Percentiles rank a stretch among this genome's conserved stretches.
Conservation (phyloP, 2,888 invertebrate genomes). For the Listrodromus nycthemerus region DNA sequence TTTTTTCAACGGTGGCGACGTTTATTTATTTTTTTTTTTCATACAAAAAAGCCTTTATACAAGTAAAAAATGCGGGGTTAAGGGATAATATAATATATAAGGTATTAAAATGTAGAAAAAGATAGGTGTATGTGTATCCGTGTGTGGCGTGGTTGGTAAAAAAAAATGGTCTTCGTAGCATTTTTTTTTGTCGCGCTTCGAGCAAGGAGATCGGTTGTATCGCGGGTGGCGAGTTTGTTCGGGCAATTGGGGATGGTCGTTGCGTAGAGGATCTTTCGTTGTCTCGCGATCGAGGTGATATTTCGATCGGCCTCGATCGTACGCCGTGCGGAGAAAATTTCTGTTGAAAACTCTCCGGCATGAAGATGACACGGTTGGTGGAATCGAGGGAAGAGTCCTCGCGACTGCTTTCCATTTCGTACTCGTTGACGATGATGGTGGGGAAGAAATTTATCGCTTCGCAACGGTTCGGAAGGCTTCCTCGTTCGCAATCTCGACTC, state of each 20-base stretch:
- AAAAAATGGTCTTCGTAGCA: slow-evolving; percentile 31
- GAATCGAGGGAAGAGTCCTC: slow-evolving; percentile 28
- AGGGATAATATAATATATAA: slow-evolving; percentile 69
- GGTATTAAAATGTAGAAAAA: slow-evolving; percentile 79
- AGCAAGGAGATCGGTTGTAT: neutral
- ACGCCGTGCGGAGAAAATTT: neutral
- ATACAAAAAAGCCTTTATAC: slow-evolving; percentile 85
- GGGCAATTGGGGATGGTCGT: slow-evolving; percentile 5
- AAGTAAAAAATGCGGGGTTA: slow-evolving; percentile 83
- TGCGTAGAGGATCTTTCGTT: neutral
- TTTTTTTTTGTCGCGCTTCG: slow-evolving; percentile 9
- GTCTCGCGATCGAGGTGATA: neutral
- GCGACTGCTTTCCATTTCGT: slow-evolving; percentile 37
- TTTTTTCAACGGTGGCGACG: slow-evolving; percentile 83
- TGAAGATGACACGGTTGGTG: slow-evolving; percentile 2
- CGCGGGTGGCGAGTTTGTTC: neutral
- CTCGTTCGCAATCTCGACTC: slow-evolving; percentile 45
- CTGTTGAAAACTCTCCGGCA: neutral
- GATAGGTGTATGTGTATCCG: slow-evolving; percentile 74
- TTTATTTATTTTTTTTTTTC: slow-evolving; percentile 81
- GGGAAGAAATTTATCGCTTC: slow-evolving; percentile 45
- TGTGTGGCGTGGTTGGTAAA: slow-evolving; percentile 61
- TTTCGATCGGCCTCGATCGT: neutral
- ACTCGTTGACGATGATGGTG: slow-evolving; percentile 8
- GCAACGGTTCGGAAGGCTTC: slow-evolving; percentile 22